Evolutionary conservation across 2,113 vertebrate species (phyloP).

Genomic region (Pterocles burchelli): DNA sequence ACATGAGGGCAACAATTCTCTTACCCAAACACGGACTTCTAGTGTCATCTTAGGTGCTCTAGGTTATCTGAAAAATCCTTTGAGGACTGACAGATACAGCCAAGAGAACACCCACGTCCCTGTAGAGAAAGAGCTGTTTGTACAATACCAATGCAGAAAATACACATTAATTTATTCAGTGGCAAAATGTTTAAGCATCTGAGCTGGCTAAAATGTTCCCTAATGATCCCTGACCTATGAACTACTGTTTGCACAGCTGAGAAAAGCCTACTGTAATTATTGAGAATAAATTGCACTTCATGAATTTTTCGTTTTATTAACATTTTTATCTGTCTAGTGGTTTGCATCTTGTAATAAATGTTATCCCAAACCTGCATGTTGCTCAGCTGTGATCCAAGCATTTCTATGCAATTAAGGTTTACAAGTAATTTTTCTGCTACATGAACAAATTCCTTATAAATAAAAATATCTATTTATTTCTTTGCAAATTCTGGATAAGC

Average conservation of each 20-base stretch:
- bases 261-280: neutral
- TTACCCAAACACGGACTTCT: neutral
- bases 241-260: neutral
- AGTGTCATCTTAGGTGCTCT: neutral
- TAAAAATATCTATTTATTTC: neutral
- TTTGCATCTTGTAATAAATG: neutral
- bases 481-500: neutral
- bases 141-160: rapidly evolving
- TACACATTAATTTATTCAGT: neutral
- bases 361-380: neutral
- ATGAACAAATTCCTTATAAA: neutral
- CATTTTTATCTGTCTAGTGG: neutral
- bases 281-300: neutral
- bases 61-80: neutral
- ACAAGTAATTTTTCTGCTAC: neutral
- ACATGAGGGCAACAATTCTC: neutral
- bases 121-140: neutral
- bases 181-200: neutral
- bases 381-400: neutral
- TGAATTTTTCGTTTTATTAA: neutral
- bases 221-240: neutral
- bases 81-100: neutral
- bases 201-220: neutral
- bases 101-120: neutral
- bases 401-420: neutral